Evolutionary conservation across 2,113 vertebrate species (phyloP).

Genomic region (Triplophysa rosa): DNA sequence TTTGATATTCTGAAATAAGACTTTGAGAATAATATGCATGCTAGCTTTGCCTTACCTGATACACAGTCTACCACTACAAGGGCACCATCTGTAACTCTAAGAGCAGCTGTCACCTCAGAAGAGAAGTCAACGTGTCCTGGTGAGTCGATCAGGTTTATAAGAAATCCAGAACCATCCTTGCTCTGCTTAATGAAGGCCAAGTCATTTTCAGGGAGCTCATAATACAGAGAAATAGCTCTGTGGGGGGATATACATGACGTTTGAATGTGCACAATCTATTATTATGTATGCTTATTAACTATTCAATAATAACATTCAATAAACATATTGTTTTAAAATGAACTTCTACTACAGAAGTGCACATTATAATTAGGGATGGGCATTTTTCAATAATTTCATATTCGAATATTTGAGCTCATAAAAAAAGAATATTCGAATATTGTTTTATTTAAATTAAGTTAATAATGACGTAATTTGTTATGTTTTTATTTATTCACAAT

Average conservation of each 20-base stretch:
- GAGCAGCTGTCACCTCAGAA: slow-evolving; percentile 66
- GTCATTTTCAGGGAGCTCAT: slow-evolving; percentile 56
- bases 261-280: no score
- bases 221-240: slow-evolving; percentile 62
- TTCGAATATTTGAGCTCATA: no score
- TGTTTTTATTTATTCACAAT: no score
- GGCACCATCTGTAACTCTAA: slow-evolving; percentile 58
- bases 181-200: slow-evolving; percentile 64
- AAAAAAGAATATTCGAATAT: no score
- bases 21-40: neutral
- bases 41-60: slow-evolving; percentile 59
- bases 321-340: no score
- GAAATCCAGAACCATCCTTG: slow-evolving; percentile 60
- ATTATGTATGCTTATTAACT: neutral
- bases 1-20: neutral
- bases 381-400: no score
- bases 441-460: no score
- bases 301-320: neutral
- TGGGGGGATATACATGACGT: slow-evolving; percentile 34
- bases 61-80: slow-evolving; percentile 64
- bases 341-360: no score
- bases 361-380: no score
- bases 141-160: slow-evolving; percentile 67
- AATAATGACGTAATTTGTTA: no score
- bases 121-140: slow-evolving; percentile 63